Percentiles rank a stretch among this genome's conserved stretches.
Conservation (phyloP, 2,888 invertebrate species). For the Branchipolynoe longqiensis region DNA sequence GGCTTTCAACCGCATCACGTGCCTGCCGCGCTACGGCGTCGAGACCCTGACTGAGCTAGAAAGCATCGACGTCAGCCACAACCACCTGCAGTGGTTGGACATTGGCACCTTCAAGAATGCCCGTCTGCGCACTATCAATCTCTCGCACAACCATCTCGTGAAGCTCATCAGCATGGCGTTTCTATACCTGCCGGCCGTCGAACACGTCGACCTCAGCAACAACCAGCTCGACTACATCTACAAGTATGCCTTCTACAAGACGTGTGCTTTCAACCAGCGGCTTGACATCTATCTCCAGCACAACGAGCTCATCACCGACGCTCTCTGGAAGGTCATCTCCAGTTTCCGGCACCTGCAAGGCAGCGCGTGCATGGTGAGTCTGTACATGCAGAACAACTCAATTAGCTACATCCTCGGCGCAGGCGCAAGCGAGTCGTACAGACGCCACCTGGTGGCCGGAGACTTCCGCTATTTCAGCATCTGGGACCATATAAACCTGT, state of each 20-base stretch:
- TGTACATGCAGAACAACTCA: slow-evolving; percentile 62
- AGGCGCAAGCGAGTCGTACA: slow-evolving; percentile 40
- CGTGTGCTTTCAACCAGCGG: slow-evolving; percentile 62
- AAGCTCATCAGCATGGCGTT: slow-evolving; percentile 69
- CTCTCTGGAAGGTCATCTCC: slow-evolving; percentile 64
- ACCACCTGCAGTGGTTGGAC: slow-evolving; percentile 66
- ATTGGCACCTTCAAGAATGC: slow-evolving; percentile 68
- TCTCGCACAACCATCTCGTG: slow-evolving; percentile 64
- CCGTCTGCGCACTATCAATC: slow-evolving; percentile 61
- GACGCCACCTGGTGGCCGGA: slow-evolving; percentile 23
- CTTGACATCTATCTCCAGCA: slow-evolving; percentile 59
- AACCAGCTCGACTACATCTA: slow-evolving; percentile 67
- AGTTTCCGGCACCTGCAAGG: slow-evolving; percentile 65
- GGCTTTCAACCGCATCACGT: slow-evolving; percentile 63
- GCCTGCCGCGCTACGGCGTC: slow-evolving; percentile 64
- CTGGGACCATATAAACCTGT: slow-evolving; percentile 61
- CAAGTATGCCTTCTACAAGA: slow-evolving; percentile 67
- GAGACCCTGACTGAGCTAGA: slow-evolving; percentile 62
- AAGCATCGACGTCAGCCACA: slow-evolving; percentile 61
- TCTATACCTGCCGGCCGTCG: slow-evolving; percentile 65
- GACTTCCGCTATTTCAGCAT: slow-evolving; percentile 60
- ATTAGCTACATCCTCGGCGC: slow-evolving; percentile 59
- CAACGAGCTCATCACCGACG: slow-evolving; percentile 62
- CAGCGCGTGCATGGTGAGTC: slow-evolving; percentile 53
- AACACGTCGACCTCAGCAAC: slow-evolving; percentile 62